These are phyloP conservation scores for Phymorhynchus buccinoides DNA, from an alignment of 1,140 invertebrate species.

Conservation along the genomic window DNA sequence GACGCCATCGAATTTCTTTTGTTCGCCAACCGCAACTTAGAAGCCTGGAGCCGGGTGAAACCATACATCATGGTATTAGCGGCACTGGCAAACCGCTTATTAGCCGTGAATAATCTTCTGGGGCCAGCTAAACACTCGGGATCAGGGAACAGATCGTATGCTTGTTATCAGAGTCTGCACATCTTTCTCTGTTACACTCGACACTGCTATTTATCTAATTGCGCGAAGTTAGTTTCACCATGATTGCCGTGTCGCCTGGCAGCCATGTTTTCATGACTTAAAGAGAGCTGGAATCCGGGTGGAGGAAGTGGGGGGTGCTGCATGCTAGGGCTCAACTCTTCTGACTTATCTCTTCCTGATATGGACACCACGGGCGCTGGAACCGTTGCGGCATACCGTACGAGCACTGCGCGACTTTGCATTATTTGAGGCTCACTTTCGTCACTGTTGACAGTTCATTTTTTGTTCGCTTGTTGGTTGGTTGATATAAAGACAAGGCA, in stretches of 20 bases:
- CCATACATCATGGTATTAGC: slow-evolving; percentile 23
- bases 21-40: slow-evolving; percentile 24
- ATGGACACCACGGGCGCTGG: background rate
- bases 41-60: background rate
- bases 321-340: background rate
- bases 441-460: too few relatives aligned
- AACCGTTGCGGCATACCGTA: background rate
- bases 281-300: background rate
- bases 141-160: slow-evolving; percentile 13
- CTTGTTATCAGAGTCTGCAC: slow-evolving; percentile 10
- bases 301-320: background rate
- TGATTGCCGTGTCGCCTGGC: background rate
- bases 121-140: background rate
- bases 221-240: background rate
- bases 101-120: slow-evolving; percentile 9
- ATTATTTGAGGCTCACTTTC: too few relatives aligned
- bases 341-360: background rate
- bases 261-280: background rate
- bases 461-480: too few relatives aligned
- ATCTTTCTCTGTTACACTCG: background rate
- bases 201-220: slow-evolving; percentile 1
- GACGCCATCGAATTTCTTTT: slow-evolving; percentile 28
- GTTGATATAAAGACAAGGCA: background rate
- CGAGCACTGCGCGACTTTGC: background rate
- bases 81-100: slow-evolving; percentile 7